Base-by-base conservation (phyloP, 2,888 invertebrate genomes). In the Cephus sareptanus region DNA sequence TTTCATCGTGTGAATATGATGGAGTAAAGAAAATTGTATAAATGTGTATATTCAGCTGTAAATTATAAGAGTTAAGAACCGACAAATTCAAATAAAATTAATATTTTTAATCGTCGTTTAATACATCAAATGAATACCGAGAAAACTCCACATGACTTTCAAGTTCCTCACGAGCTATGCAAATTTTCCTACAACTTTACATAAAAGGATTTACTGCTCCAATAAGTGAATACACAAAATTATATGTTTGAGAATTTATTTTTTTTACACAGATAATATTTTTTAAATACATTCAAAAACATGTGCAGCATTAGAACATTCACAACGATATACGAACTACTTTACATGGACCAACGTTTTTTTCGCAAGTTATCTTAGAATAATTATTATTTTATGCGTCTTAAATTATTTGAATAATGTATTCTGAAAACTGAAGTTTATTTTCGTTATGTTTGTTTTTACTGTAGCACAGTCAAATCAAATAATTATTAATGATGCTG, bases 11-110 rank as follows among this genome's bases (percentile, higher is more conserved):
- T 75, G 71, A 37, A 69, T 77, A 30, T 12, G 71, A 71, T 31
- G 33, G 31, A 30, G 31, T 71, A 34, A n/a, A 75, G 74, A 69
- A 76, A 69, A 73, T 73, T 78, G 78, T 78, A 76, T 76, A 79
- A 79, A 79, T 79, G 79, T 79, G 79, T 79, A 79, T 71, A 79
- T 76, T 79, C 76, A 79, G 74, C 69, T 79, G 79, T 79, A 76
- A 73, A 76, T 76, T 79, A 69, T 79, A 79, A 76, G 40, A 76
- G 31, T 79, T 76, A 37, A 56, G 31, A 74, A 79, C 68, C 74
- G 77, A 77, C 75, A 77, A 75, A 79, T 77, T 78, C 73, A 73
- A 75, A 77, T 79, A 78, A 69, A 75, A 71, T 69, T 77, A 77
- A 73, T 79, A 78, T 75, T 77, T 79, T 79, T 79, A 79, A 75